These are phyloP conservation scores for Agapornis roseicollis DNA, from an alignment of 2,113 vertebrate species.

Conservation along the genomic window DNA sequence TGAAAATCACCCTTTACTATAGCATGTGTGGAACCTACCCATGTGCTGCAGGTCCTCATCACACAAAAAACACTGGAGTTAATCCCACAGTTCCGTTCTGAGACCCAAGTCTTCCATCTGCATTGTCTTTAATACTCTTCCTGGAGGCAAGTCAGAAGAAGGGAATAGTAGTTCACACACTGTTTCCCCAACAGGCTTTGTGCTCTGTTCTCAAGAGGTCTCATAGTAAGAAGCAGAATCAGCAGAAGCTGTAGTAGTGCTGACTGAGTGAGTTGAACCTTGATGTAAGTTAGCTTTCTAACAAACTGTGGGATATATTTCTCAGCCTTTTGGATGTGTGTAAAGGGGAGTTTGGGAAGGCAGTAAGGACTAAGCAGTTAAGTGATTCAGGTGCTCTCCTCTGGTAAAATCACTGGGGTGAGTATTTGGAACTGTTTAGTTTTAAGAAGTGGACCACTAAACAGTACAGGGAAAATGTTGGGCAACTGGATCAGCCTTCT, in stretches of 20 bases:
- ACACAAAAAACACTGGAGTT: neutral
- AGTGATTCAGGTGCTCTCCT: neutral
- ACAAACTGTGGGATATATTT: neutral
- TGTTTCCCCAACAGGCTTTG: accelerated
- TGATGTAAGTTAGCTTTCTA: neutral
- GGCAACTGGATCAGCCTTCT: neutral
- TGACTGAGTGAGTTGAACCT: neutral
- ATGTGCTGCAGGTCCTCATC: neutral
- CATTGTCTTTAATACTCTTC: neutral
- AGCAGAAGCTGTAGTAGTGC: neutral
- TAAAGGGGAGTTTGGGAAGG: neutral
- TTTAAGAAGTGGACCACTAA: neutral
- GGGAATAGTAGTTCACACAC: neutral
- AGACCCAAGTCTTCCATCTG: neutral
- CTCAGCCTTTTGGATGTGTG: neutral
- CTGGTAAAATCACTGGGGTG: neutral
- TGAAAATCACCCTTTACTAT: neutral
- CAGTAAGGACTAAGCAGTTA: neutral
- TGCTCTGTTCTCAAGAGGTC: neutral
- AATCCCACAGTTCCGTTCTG: neutral
- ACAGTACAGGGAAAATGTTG: neutral
- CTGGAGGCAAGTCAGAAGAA: neutral
- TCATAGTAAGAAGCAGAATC: neutral
- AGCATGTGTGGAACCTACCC: neutral
- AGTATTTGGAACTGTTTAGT: neutral